These are phyloP conservation scores for Mimachlamys varia DNA, from an alignment of 2,888 invertebrate genomes.

Conservation along the genomic window DNA sequence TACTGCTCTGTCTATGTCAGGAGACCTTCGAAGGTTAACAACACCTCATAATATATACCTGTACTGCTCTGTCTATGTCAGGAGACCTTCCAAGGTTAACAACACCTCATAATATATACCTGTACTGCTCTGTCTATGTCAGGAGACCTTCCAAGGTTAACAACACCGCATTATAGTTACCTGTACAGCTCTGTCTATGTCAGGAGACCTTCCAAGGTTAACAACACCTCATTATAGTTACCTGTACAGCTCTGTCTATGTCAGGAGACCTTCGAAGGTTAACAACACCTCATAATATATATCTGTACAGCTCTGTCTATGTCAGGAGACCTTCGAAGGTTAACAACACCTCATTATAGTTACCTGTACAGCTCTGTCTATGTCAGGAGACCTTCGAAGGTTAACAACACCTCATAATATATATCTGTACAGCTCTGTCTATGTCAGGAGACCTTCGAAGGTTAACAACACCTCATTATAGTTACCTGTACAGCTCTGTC, in stretches of 20 bases:
- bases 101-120: constrained; percentile 55
- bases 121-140: constrained; percentile 80
- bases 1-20: constrained; percentile 80
- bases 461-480: no score
- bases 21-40: no score
- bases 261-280: no score
- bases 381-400: no score
- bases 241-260: constrained; percentile 80
- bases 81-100: no score
- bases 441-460: no score
- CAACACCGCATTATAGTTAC: constrained; percentile 48
- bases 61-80: constrained; percentile 80
- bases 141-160: no score
- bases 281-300: not conserved
- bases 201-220: no score
- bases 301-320: constrained; percentile 80
- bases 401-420: no score
- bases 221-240: constrained; percentile 38
- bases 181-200: constrained; percentile 80
- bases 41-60: constrained; percentile 61
- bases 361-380: constrained; percentile 80
- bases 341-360: not conserved
- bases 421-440: constrained; percentile 79
- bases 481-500: constrained; percentile 80
- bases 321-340: no score